Base-by-base conservation (phyloP, 2,888 invertebrate species). In the Hesperia comma region DNA sequence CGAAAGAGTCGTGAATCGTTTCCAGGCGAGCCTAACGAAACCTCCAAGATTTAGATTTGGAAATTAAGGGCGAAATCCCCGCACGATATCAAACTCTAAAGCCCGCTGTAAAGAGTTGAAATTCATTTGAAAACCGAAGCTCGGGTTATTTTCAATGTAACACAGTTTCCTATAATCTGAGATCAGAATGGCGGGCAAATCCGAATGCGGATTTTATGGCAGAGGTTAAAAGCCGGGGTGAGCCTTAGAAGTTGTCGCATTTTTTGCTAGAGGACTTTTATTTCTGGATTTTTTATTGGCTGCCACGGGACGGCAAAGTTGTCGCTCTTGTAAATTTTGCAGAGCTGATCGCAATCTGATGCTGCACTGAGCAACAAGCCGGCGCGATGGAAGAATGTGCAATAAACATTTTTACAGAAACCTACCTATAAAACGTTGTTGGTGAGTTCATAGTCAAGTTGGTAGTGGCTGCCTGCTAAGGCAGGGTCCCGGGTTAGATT, bases 151-250 rank as follows among this genome's bases (percentile, higher is more conserved):
- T 82, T 77, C 79, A 84, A 84, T 80, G 80, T 79, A 79, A 79
- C 80, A 77, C 79, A 77, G 76, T 82, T 80, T 77, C 76, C 79
- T 79, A 79, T 80, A 83, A 85, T 84, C 84, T 84, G 75, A 76
- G 78, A 84, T 85, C 85, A 75, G 78, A 77, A 79, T 71, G 76
- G 72, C 63, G 46, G 75, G 75, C 76, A 78, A 82, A 81, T 83
- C 81, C 81, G 79, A 76, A 75, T 79, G 79, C 72, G 73, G 74
- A 77, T 79, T 82, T 84, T 82, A 82, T 79, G 76, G 76, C 63
- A 54, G 69, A 77, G 79, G 79, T 83, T 81, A 79, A 81, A 74
- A 77, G 75, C 71, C 69, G 70, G 72, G 74, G 76, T 73, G 72
- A 72, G 74, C 74, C 73, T 72, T 69, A 75, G 74, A 69, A 71